Evolutionary conservation across 2,113 vertebrate species (phyloP), one percentile per base, ranked within the genome.

Genomic region (Colius striatus): DNA sequence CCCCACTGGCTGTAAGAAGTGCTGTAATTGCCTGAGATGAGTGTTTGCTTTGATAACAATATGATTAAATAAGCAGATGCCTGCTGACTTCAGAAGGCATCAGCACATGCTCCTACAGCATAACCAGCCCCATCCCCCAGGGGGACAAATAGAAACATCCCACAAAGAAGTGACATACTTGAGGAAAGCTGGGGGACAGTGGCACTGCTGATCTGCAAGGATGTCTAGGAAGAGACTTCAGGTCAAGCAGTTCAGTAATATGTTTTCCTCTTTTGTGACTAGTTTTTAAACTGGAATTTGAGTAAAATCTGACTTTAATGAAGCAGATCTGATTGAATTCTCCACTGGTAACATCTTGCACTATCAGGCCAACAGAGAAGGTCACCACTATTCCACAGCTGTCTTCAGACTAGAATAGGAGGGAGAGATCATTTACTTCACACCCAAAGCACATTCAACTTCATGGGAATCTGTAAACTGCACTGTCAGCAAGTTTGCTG

Each of bases 31-130:
- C 50, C 67, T 2, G 1, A 82, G 80, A 51, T 43, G 32, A 68
- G 10, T 34, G 68, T 55, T 89, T 78, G 84, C n/a, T 94, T 87
- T 78, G 61, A 57, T 74, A 92, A 94, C 53, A 1, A 43, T 58
- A 72, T 91, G 45, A 81, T 65, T 95, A 90, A 94, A 58, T 67
- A 95, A 87, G n/a, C 73, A 94, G 73, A 90, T 75, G 73, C 65
- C 45, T 32, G n/a, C 23, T 60, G 80, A 63, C 55, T 89, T 89
- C 53, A 74, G 36, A 87, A 91, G 41, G 30, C 41, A 65, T 65
- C 36, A 45, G 66, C 73, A 84, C 57, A 68, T 4, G 4, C 7
- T 78, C 27, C 58, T 79, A 36, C n/a, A 47, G 80, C 74, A 26
- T 4, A n/a, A 75, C 12, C 62, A 68, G 18, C 53, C 38, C 38